Conservation (phyloP, 2,888 invertebrate genomes). For the Crocallis elinguaria region DNA sequence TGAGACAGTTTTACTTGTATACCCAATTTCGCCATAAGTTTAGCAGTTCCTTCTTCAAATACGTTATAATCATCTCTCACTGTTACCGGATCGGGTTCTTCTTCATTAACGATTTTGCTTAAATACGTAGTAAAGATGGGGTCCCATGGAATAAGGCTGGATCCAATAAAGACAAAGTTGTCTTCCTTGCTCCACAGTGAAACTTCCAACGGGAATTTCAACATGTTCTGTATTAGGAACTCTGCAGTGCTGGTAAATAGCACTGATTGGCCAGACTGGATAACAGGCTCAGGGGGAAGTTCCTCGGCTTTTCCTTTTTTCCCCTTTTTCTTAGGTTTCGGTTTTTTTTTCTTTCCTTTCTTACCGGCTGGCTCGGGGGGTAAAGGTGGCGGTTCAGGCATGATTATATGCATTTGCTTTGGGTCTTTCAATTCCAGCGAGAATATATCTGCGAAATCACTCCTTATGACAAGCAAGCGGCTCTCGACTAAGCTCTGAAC, state of each 20-base stretch:
- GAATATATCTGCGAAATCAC: slow-evolving; percentile 76
- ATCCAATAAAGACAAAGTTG: slow-evolving; percentile 64
- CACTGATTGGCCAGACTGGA: slow-evolving; percentile 76
- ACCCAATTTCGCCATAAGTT: slow-evolving; percentile 68
- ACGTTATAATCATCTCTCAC: slow-evolving; percentile 74
- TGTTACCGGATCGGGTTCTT: slow-evolving; percentile 54
- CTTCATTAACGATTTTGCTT: slow-evolving; percentile 54
- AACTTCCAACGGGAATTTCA: slow-evolving; percentile 62
- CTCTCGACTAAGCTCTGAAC: slow-evolving; percentile 66
- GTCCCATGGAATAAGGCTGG: slow-evolving; percentile 69
- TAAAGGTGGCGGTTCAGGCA: slow-evolving; percentile 73
- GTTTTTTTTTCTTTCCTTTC: slow-evolving; percentile 58
- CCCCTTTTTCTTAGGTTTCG: slow-evolving; percentile 56
- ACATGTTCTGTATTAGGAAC: slow-evolving; percentile 70
- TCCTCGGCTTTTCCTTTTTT: slow-evolving; percentile 58
- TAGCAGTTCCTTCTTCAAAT: slow-evolving; percentile 74
- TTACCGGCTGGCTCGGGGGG: slow-evolving; percentile 71
- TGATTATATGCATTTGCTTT: slow-evolving; percentile 74
- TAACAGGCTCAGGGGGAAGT: slow-evolving; percentile 70
- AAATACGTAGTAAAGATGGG: slow-evolving; percentile 61
- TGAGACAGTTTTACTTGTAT: slow-evolving; percentile 71
- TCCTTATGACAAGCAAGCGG: slow-evolving; percentile 63
- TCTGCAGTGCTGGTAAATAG: slow-evolving; percentile 72
- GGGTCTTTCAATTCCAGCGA: slow-evolving; percentile 77
- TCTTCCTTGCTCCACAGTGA: slow-evolving; percentile 78